Conservation (phyloP, 2,888 invertebrate species). For the Drosophila bunnanda region DNA sequence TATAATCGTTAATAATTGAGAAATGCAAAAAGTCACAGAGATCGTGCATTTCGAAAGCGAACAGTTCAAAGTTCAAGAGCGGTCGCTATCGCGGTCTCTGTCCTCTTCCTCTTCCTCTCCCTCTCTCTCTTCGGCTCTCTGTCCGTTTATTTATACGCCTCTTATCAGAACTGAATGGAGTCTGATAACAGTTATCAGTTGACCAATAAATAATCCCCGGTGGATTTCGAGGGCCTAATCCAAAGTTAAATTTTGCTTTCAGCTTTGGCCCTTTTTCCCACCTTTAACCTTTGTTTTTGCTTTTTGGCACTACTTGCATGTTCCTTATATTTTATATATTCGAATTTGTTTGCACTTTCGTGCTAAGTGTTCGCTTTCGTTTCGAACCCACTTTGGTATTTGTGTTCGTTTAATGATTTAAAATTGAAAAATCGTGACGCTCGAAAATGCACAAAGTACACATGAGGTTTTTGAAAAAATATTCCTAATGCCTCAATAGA, state of each 20-base stretch:
- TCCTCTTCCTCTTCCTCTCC: not conserved
- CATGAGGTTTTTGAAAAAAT: not conserved
- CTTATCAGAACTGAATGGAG: constrained; percentile 16
- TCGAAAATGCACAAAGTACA: not conserved
- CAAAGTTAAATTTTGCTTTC: constrained; percentile 1
- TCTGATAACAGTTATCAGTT: constrained; percentile 31
- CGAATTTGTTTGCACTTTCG: constrained; percentile 22
- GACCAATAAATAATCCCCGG: not conserved
- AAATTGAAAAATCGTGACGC: constrained; percentile 26
- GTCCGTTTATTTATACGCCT: constrained; percentile 11
- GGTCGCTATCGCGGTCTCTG: constrained; percentile 2
- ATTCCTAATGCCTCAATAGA: not conserved
- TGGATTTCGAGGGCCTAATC: constrained; percentile 20
- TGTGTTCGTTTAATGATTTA: constrained; percentile 4
- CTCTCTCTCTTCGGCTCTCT: not conserved
- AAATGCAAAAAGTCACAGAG: constrained; percentile 9
- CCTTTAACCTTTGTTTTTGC: constrained; percentile 4
- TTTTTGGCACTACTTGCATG: constrained; percentile 10
- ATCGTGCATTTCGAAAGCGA: constrained; percentile 13
- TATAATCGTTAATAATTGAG: not conserved
- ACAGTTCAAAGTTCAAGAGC: constrained; percentile 38
- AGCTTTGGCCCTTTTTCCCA: not conserved
- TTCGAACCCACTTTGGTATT: constrained; percentile 2
- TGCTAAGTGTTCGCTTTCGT: constrained; percentile 32
- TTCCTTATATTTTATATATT: constrained; percentile 10